Conservation (phyloP, 2,888 invertebrate species). For the Blastobasis lacticolella region DNA sequence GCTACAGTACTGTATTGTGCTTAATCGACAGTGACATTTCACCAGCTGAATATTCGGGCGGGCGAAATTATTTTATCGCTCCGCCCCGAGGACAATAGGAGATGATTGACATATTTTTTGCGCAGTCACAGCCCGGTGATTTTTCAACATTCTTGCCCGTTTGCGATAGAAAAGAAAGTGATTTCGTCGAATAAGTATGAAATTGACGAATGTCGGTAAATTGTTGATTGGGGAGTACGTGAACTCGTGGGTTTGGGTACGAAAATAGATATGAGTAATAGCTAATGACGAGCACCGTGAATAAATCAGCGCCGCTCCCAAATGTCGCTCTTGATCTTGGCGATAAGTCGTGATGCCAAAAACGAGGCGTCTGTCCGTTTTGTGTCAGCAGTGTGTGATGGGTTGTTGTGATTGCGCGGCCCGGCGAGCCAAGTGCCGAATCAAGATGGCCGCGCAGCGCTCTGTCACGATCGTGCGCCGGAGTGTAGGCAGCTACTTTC, state of each 20-base stretch:
- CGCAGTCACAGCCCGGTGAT: slow-evolving; percentile 28
- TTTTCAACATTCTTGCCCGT: slow-evolving; percentile 33
- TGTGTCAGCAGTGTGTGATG: neutral
- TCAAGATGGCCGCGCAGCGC: slow-evolving; percentile 39
- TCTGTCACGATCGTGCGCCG: slow-evolving; percentile 47
- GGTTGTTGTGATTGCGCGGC: neutral
- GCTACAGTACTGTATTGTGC: no score
- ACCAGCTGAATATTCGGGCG: no score
- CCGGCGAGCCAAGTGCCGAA: no score
- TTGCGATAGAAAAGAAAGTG: slow-evolving; percentile 42
- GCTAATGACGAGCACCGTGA: no score
- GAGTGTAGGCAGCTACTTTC: slow-evolving; percentile 70
- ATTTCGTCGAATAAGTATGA: slow-evolving; percentile 13
- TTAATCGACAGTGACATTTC: no score
- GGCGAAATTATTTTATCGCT: no score
- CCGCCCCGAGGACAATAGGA: slow-evolving; percentile 21
- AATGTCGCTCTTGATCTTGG: slow-evolving; percentile 16
- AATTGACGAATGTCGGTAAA: no score
- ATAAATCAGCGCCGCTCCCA: neutral
- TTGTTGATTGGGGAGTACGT: no score
- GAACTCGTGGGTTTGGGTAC: no score
- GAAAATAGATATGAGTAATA: no score
- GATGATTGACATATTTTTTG: slow-evolving; percentile 39
- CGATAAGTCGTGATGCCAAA: slow-evolving; percentile 27
- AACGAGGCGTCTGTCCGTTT: slow-evolving; percentile 35